phyloP scores from a whole-genome alignment of 2,797 vertebrate species.

The Manis pentadactyla region DNA sequence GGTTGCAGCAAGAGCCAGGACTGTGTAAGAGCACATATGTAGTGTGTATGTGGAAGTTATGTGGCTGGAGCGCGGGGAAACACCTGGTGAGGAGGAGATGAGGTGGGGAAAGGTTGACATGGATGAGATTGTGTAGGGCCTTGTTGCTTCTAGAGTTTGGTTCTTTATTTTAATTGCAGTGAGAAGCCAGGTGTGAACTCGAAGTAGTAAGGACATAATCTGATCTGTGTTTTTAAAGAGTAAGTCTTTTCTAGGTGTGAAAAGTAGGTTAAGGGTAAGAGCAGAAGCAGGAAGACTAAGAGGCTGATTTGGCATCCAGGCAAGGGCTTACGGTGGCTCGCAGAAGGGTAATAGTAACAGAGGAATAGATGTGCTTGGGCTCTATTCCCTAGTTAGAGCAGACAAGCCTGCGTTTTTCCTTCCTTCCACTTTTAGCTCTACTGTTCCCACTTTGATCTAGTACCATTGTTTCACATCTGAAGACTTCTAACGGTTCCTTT shows the following conservation, averaged over 20 bases:
- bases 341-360: neutral
- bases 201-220: neutral
- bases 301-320: neutral
- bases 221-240: neutral
- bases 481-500: neutral
- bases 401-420: neutral
- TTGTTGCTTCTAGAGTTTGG: neutral
- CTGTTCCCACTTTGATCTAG: neutral
- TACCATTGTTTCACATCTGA: neutral
- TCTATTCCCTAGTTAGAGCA: neutral
- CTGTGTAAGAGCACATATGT: neutral
- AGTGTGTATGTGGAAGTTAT: neutral
- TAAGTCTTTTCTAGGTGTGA: neutral
- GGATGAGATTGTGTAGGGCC: neutral
- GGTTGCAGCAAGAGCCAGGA: neutral
- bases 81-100: neutral
- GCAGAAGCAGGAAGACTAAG: neutral
- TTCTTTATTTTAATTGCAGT: slow-evolving; percentile 3
- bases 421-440: neutral
- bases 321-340: neutral
- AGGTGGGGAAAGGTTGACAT: neutral
- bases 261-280: neutral
- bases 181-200: neutral
- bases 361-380: neutral
- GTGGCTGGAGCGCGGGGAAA: neutral